Evolutionary conservation across 1,140 invertebrate genomes (phyloP), one percentile per base, ranked within the genome.

Genomic region (Ceratosolen solmsi): DNA sequence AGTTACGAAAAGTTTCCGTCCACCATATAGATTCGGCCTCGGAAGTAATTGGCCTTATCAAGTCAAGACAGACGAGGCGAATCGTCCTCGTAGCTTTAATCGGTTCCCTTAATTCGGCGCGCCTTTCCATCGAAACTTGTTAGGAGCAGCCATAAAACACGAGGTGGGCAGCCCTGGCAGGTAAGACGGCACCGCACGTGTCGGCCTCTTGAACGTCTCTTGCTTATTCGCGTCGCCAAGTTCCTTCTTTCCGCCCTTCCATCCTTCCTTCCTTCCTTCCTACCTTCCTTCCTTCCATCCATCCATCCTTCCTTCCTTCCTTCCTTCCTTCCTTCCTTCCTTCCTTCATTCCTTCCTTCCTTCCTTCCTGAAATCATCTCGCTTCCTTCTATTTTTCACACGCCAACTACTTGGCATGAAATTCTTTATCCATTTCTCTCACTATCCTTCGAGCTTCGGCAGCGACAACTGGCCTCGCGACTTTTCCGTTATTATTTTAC

Each of bases 401-500:
- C 73, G 65, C 33, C 65, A 38, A 74, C 30, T 36, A 49, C 25
- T 41, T 1, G 46, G n/a, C n/a, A 30, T 49, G 46, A 49, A 49
- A 72, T 15, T 27, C 41, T 72, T 15, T 27, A 2, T 5, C 63
- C 30, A 7, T 38, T 38, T 68, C 33, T 63, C 58, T 25, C 5
- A 9, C n/a, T 63, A 54, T 3, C 20, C 51, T 54, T 20, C 51
- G 9, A 46, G 5, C 38, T 27, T 38, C 15, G 11, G 22, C 38
- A 41, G 22, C n/a, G 13, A 20, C 20, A 36, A 68, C 25, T 46
- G 36, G 36, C 22, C 17, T 13, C 51, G 51, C 54, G n/a, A n/a
- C 51, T 54, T 49, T 38, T 68, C 84, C 83, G 86, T 87, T 88
- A 88, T 88, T 88, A 88, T 88, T 88, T 88, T 86, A 88, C 82